Base-by-base conservation (phyloP, 1,140 invertebrate species). In the Dendrolimus kikuchii region DNA sequence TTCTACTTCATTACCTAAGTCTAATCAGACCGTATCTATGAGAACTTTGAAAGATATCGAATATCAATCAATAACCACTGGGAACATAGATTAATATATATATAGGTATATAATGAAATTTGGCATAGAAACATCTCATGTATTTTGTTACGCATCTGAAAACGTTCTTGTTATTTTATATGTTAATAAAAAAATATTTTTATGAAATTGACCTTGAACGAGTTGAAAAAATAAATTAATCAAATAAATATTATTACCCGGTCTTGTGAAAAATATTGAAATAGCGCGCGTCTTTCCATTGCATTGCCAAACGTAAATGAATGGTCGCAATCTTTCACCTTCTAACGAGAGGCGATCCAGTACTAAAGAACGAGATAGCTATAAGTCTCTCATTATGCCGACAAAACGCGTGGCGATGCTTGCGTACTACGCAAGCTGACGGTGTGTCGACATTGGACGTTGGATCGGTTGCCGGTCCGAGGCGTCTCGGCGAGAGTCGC, bases 361-460 rank as follows among this genome's bases (percentile, higher is more conserved):
- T 67, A 53, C 5, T 50, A 36, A 53, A 73, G 65, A 86, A 60
- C 63, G 79, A 75, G 79, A 84, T 50, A 62, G 57, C 44, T 55
- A 68, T 52, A 55, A 9, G 36, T n/a, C 52, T 46, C 40, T 49
- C 38, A 47, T 55, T 69, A 50, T 47, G 65, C 39, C 59, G 65
- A 46, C 66, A 64, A 74, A 77, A 71, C 79, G 75, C 82, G 73
- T 86, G 78, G 81, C 76, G 76, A 81, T 74, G 66, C 72, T 79
- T 67, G 76, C 78, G 82, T 86, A 86, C 76, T 86, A 86, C 82
- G 82, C 82, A 84, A 84, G 82, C 64, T 80, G 80, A 78, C 78
- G 77, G 81, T 84, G 82, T 86, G 82, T 86, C 82, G 82, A 86
- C 82, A 86, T 86, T 86, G 82, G 80, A 83, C 80, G 75, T 86